Base-by-base conservation (phyloP, 2,888 invertebrate species). In the Acronicta aceris region DNA sequence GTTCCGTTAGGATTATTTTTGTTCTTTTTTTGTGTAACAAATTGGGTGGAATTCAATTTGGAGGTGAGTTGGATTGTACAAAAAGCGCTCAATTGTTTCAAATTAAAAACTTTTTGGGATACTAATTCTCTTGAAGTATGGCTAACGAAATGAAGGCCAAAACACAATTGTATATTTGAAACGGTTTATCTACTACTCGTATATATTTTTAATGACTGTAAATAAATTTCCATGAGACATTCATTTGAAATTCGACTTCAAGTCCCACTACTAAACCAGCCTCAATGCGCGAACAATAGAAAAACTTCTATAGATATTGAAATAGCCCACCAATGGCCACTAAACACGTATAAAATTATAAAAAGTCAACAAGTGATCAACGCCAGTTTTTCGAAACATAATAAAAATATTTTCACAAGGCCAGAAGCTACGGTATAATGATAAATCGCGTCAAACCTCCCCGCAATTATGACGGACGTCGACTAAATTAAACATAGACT, bases 1-100 rank as follows among this genome's bases (percentile, higher is more conserved):
- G 89, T 90, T 90, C 87, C 88, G 87, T 84, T 89, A 84, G 85
- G 86, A 89, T 92, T 91, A 90, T 89, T 91, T 92, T 89, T 88
- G 86, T 89, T 85, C 90, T 90, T 89, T 88, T n/a, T 89, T 84
- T 87, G 88, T 85, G 82, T 86, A 83, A 88, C 88, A 89, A 90
- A 89, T 91, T 86, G 87, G 84, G 81, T 78, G 82, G 84, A 85
- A 90, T 86, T 87, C 84, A 87, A 89, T 90, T 89, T 88, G 81
- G 79, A 84, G 82, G 83, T 81, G 86, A 83, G 82, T 83, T 85
- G 78, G 79, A 82, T 85, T 85, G 81, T 81, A 83, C 78, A 83
- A 84, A 81, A 82, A 84, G 79, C 76, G 73, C 78, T 81, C 70
- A 76, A 78, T 77, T 82, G 78, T 82, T 79, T 71, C 66, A 79